phyloP scores from a whole-genome alignment of 1,140 invertebrate species.

The Zaprionus vittiger region DNA sequence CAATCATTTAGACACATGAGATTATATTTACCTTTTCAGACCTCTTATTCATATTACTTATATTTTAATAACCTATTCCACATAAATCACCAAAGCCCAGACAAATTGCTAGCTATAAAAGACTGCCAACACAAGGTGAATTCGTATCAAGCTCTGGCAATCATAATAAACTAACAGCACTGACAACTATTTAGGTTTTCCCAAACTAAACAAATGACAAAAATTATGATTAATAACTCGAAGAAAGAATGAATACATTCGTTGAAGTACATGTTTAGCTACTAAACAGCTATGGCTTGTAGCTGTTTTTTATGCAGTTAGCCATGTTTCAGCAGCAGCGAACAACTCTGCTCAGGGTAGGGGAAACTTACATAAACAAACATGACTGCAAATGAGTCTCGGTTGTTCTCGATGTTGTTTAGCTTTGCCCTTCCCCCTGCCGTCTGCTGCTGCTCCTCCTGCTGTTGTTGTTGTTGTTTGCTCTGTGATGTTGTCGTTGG shows the following conservation, averaged over 20 bases:
- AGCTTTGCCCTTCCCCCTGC: neutral
- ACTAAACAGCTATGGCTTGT: neutral
- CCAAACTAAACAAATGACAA: neutral
- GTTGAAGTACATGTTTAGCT: neutral
- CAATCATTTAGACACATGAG: neutral
- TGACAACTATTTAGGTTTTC: neutral
- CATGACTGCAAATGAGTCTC: conserved; percentile 72
- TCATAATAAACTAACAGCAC: neutral
- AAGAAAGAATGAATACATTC: neutral
- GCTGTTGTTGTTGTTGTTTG: conserved; percentile 25
- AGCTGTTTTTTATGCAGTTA: conserved; percentile 9
- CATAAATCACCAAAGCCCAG: neutral
- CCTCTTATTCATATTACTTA: neutral
- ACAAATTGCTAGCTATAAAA: neutral
- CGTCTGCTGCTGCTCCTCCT: neutral
- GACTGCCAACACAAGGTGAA: neutral
- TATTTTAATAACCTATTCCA: neutral
- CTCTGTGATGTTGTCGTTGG: conserved; percentile 15
- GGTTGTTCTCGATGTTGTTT: conserved; percentile 41
- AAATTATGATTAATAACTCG: neutral
- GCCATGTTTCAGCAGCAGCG: conserved; percentile 13
- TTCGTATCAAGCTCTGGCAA: neutral
- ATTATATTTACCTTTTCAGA: neutral
- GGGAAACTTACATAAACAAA: conserved; percentile 52
- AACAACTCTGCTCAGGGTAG: conserved; percentile 26